phyloP scores from a whole-genome alignment of 2,888 invertebrate species.

The Erebia aethiops region DNA sequence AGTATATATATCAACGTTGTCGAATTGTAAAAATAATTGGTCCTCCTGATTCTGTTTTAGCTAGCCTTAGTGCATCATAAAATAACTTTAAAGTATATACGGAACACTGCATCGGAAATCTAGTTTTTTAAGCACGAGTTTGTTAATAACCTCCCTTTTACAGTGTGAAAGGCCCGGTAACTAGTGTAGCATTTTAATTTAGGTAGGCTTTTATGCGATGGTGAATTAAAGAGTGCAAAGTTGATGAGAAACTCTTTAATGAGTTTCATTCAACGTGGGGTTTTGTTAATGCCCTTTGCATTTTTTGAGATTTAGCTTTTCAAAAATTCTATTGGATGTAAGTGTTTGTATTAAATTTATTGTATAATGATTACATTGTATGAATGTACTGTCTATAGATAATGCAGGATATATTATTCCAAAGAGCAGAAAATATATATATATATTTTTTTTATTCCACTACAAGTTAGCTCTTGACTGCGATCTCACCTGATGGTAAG shows the following conservation, averaged over 20 bases:
- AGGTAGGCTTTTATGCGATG: constrained; percentile 37
- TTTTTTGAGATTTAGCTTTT: constrained; percentile 8
- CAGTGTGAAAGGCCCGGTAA: constrained; percentile 33
- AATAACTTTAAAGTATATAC: not conserved
- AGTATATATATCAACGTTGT: no score
- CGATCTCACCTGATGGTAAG: no score
- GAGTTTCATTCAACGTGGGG: constrained; percentile 34
- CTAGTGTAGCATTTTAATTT: constrained; percentile 44
- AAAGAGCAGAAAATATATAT: no score
- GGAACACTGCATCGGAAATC: constrained; percentile 9
- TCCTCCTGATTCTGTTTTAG: no score
- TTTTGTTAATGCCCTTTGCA: constrained; percentile 33
- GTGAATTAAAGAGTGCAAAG: constrained; percentile 38
- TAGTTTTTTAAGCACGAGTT: constrained; percentile 15
- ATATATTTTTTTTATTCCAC: no score
- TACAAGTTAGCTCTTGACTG: no score
- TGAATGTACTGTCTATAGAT: no score
- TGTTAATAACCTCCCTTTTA: constrained; percentile 39
- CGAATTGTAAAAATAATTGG: no score
- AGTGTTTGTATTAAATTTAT: not conserved
- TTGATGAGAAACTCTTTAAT: constrained; percentile 36
- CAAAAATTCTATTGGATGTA: constrained; percentile 2
- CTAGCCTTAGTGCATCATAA: not conserved
- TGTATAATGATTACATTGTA: not conserved
- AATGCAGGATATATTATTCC: no score